These are phyloP conservation scores for Prionailurus bengalensis DNA, from an alignment of 2,113 vertebrate genomes.

Conservation along the genomic window DNA sequence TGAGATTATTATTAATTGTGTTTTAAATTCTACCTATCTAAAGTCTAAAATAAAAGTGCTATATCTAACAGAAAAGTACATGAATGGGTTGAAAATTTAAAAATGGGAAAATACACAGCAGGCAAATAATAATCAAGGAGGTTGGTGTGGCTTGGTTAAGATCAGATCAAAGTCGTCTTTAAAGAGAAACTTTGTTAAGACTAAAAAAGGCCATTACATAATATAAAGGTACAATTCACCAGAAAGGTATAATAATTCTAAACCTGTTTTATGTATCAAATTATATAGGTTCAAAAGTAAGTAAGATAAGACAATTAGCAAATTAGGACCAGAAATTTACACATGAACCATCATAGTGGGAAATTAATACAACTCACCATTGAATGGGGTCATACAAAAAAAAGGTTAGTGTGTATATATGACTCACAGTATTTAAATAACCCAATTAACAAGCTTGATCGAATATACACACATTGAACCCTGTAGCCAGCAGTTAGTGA, in stretches of 20 bases:
- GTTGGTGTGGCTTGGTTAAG: neutral
- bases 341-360: neutral
- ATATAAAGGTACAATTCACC: neutral
- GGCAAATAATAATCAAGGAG: neutral
- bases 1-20: neutral
- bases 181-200: constrained; percentile 28
- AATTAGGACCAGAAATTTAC: neutral
- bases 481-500: neutral
- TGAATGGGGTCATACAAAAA: neutral
- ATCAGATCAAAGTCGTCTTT: constrained; percentile 29
- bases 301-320: neutral
- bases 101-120: neutral
- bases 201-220: neutral
- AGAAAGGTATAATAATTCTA: neutral
- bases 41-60: neutral
- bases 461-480: neutral
- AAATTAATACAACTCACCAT: neutral
- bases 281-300: neutral
- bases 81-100: neutral
- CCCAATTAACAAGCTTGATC: neutral
- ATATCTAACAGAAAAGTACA: neutral
- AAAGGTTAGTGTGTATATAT: neutral
- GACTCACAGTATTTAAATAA: neutral
- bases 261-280: neutral
- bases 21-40: neutral